phyloP scores from a whole-genome alignment of 2,113 vertebrate species.

The Dromaius novaehollandiae region DNA sequence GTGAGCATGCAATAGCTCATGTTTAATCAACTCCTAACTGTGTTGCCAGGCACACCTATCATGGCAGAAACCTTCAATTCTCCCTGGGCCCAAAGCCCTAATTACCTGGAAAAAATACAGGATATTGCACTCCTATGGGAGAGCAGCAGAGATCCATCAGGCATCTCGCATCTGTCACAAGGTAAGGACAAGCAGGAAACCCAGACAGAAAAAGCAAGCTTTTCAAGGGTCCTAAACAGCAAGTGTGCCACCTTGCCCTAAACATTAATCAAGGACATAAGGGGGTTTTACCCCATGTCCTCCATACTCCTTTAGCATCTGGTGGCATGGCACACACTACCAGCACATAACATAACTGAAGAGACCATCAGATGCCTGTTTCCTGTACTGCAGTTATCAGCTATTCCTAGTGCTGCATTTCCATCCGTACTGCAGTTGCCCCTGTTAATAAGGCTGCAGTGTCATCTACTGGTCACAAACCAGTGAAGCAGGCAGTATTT shows the following conservation, averaged over 20 bases:
- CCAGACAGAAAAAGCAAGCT: not conserved
- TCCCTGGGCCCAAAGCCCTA: not conserved
- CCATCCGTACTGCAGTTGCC: not conserved
- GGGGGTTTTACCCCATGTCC: not conserved
- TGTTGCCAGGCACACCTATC: fast-evolving
- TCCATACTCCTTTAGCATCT: fast-evolving
- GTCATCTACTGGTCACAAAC: constrained; percentile 61
- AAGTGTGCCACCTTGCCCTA: not conserved
- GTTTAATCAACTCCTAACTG: not conserved
- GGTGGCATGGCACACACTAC: fast-evolving
- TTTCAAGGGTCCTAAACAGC: not conserved
- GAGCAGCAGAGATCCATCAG: not conserved
- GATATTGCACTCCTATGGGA: not conserved
- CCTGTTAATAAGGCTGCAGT: constrained; percentile 15
- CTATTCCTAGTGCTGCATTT: fast-evolving
- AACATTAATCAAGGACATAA: not conserved
- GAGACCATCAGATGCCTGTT: not conserved
- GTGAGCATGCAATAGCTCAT: not conserved
- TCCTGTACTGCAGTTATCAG: fast-evolving
- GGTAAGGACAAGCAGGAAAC: not conserved
- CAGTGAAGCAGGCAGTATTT: not conserved
- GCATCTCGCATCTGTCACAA: not conserved
- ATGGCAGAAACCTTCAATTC: not conserved
- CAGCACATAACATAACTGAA: not conserved
- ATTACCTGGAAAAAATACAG: not conserved